phyloP scores from a whole-genome alignment of 2,888 invertebrate species.

The Sarcophaga rosellei region DNA sequence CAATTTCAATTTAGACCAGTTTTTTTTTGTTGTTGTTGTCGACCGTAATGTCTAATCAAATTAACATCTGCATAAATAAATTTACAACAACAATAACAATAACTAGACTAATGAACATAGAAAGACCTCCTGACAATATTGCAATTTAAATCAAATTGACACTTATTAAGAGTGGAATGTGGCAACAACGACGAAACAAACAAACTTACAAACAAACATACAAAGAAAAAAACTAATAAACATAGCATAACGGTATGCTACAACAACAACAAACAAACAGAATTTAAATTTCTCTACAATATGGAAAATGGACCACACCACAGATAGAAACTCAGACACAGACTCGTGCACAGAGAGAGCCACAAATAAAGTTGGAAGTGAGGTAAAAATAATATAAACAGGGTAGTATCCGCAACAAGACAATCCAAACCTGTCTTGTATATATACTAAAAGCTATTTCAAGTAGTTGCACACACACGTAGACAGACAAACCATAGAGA shows the following conservation, averaged over 20 bases:
- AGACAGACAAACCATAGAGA: too few relatives aligned
- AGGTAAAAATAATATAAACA: too few relatives aligned
- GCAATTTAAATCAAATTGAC: conserved; percentile 68
- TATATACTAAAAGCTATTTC: too few relatives aligned
- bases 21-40: conserved; percentile 40
- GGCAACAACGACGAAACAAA: conserved; percentile 57
- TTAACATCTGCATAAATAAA: conserved; percentile 64
- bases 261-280: neutral
- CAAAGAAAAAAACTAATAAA: neutral
- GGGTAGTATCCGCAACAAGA: too few relatives aligned
- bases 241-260: neutral
- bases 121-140: conserved; percentile 57
- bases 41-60: conserved; percentile 62
- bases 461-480: too few relatives aligned
- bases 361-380: too few relatives aligned
- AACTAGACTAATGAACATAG: conserved; percentile 1
- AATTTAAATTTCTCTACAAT: neutral
- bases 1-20: conserved; percentile 48
- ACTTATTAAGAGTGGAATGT: conserved; percentile 67
- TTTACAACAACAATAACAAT: conserved; percentile 40
- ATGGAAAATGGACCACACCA: neutral
- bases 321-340: neutral
- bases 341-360: neutral
- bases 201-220: conserved; percentile 53
- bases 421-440: too few relatives aligned